These are phyloP conservation scores for Drosophila oshimai DNA, from an alignment of 1,140 invertebrate species.

Conservation along the genomic window DNA sequence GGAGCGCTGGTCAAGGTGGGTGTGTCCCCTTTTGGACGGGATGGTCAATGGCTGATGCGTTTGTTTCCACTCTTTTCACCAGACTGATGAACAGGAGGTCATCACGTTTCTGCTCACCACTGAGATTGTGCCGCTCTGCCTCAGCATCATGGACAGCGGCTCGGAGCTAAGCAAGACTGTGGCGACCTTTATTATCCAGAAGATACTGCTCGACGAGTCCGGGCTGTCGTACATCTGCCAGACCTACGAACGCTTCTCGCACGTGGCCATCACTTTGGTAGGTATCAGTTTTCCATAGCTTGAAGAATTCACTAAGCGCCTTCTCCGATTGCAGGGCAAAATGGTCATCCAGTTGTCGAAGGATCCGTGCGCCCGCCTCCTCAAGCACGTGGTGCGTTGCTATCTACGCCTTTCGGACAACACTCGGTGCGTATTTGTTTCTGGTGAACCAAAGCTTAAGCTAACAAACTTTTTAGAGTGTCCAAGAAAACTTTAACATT, in stretches of 20 bases:
- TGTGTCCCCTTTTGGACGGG: too few species aligned
- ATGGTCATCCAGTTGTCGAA: conserved; percentile 99
- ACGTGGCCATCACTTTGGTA: conserved; percentile 97
- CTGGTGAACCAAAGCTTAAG: neutral
- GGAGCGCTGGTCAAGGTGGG: conserved; percentile 97
- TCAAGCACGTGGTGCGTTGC: conserved; percentile 99
- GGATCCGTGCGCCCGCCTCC: conserved; percentile 96
- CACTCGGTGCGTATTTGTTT: conserved; percentile 85
- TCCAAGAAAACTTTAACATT: too few species aligned
- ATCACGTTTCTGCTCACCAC: conserved; percentile 99
- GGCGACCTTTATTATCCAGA: conserved; percentile 99
- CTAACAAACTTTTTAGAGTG: too few species aligned
- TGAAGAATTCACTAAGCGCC: neutral
- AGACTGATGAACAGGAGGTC: conserved; percentile 99
- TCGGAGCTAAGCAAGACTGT: conserved; percentile 98
- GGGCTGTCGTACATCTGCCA: conserved; percentile 99
- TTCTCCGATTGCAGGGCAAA: conserved; percentile 88
- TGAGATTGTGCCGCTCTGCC: conserved; percentile 98
- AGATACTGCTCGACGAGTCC: conserved; percentile 98
- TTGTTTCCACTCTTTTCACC: neutral
- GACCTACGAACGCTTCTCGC: conserved; percentile 98
- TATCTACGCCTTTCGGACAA: conserved; percentile 99
- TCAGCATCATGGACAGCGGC: conserved; percentile 99
- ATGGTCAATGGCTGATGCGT: too few species aligned
- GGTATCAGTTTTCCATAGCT: conserved; percentile 13